Conservation (phyloP, 2,113 vertebrate species). For the Tor tambroides region DNA sequence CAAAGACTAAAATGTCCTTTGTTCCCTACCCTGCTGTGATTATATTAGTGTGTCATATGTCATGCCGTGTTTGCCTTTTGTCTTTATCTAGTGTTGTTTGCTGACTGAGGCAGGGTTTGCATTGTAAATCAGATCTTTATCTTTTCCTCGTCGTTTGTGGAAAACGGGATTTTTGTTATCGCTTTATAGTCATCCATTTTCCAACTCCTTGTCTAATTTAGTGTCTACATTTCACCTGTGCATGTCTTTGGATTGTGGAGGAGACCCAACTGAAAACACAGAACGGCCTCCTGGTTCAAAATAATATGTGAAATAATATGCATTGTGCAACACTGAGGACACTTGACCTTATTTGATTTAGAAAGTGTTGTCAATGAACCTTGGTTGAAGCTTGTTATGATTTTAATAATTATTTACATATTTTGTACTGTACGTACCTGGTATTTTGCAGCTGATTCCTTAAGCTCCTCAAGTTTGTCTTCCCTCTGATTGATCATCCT, state of each 20-base stretch:
- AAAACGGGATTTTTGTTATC: no score
- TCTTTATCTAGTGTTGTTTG: background rate
- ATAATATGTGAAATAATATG: no score
- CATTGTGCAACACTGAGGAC: background rate
- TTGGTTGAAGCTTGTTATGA: background rate
- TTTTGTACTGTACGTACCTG: constrained; percentile 60
- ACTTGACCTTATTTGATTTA: background rate
- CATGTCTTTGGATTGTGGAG: no score
- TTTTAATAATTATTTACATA: background rate
- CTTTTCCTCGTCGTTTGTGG: no score
- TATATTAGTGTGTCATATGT: background rate
- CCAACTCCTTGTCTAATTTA: no score
- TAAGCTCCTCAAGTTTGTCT: constrained; percentile 50
- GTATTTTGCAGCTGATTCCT: constrained; percentile 24
- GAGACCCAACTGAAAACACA: no score
- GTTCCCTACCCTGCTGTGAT: background rate
- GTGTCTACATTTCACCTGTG: no score
- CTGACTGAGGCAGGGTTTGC: no score
- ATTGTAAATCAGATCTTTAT: no score
- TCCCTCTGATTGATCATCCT: constrained; percentile 40
- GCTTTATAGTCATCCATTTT: no score
- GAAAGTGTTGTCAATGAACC: background rate
- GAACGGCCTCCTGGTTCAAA: no score
- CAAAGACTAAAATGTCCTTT: background rate
- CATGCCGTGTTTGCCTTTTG: background rate